These are phyloP conservation scores for Rhineura floridana DNA, from an alignment of 2,113 vertebrate species.

Conservation along the genomic window DNA sequence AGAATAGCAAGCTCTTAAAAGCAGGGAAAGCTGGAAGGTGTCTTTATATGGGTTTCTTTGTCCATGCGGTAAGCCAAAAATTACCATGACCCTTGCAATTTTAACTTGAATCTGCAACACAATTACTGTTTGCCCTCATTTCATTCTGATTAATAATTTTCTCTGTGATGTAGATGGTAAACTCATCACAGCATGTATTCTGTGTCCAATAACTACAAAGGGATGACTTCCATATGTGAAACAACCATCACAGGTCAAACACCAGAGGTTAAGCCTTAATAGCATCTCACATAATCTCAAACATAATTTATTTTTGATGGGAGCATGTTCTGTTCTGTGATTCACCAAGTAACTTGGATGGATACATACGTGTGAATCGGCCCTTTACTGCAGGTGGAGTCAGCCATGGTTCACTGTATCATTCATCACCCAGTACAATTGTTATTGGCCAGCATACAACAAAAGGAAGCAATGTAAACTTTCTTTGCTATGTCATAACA, in stretches of 20 bases:
- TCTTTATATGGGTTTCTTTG: no score
- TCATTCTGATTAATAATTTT: not conserved
- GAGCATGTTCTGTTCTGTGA: not conserved
- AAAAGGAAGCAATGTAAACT: not conserved
- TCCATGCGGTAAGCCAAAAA: not conserved
- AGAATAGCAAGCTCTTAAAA: not conserved
- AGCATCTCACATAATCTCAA: not conserved
- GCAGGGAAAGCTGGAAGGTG: not conserved
- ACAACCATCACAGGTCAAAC: no score
- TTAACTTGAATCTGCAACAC: not conserved
- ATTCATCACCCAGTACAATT: not conserved
- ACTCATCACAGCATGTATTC: not conserved
- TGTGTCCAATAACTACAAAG: not conserved
- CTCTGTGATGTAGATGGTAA: not conserved
- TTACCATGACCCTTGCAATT: not conserved
- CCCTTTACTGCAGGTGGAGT: not conserved
- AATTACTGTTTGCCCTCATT: not conserved
- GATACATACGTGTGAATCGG: not conserved
- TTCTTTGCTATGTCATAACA: not conserved
- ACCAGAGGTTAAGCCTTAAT: not conserved
- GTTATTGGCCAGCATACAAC: not conserved
- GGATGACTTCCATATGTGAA: not conserved
- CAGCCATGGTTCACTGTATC: no score
- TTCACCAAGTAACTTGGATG: not conserved
- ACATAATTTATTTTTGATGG: not conserved